These are phyloP conservation scores for Aegithalos caudatus DNA, from an alignment of 2,113 vertebrate species.

Conservation along the genomic window DNA sequence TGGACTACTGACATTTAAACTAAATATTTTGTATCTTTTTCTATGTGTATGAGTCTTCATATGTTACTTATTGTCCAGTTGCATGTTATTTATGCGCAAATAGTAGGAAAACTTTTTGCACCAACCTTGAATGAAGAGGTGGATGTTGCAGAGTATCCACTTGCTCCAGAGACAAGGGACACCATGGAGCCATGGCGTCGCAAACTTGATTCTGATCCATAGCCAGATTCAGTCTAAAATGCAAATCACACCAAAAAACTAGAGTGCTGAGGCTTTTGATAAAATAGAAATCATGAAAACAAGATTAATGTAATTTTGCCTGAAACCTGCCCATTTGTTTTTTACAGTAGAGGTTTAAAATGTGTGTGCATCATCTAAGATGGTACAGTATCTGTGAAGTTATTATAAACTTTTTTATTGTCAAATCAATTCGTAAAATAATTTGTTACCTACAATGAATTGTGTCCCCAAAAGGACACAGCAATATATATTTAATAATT, in stretches of 20 bases:
- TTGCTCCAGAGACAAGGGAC: conserved; percentile 93
- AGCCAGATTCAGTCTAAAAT: conserved; percentile 91
- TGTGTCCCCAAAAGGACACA: neutral
- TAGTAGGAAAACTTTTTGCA: neutral
- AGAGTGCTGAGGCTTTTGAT: neutral
- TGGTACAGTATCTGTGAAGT: neutral
- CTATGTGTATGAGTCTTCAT: neutral
- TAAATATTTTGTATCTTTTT: neutral
- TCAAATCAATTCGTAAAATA: neutral
- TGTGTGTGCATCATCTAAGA: neutral
- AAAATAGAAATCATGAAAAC: neutral
- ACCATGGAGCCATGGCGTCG: conserved; percentile 94
- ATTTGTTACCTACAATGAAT: neutral
- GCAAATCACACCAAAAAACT: neutral
- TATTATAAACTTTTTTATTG: neutral
- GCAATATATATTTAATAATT: neutral
- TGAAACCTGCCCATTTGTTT: neutral
- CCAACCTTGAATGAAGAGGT: conserved; percentile 96
- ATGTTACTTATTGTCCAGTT: neutral
- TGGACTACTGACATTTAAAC: neutral
- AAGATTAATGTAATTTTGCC: neutral
- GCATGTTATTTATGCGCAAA: rapidly evolving
- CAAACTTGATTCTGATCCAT: conserved; percentile 94
- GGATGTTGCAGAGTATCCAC: conserved; percentile 93
- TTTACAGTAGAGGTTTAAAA: neutral